Conservation (phyloP, 2,888 invertebrate genomes). For the Azorinus chamasolen region DNA sequence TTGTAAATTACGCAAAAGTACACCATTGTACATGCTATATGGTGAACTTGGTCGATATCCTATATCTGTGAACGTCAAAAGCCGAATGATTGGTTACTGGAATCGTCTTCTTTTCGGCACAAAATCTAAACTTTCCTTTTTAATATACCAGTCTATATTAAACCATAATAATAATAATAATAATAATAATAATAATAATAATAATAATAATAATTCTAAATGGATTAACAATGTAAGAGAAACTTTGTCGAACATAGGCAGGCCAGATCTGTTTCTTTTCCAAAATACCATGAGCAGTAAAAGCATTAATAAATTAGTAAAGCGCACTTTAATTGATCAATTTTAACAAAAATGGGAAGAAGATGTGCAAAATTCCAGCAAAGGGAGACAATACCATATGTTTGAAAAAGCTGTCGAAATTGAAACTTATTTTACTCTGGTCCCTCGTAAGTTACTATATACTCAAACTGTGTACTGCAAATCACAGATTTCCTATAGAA, state of each 20-base stretch:
- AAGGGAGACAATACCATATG: neutral
- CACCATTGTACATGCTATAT: too few species aligned
- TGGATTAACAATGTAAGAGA: too few species aligned
- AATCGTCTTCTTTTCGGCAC: neutral
- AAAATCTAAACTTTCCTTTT: conserved; percentile 2
- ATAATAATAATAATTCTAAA: too few species aligned
- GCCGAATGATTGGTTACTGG: neutral
- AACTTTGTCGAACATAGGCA: neutral
- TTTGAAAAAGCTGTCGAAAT: neutral
- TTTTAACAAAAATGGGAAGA: conserved; percentile 3
- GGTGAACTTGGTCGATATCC: too few species aligned
- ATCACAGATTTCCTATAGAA: conserved; percentile 7
- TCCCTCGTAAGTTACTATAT: neutral
- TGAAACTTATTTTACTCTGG: neutral
- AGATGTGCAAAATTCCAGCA: neutral
- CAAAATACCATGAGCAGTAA: neutral
- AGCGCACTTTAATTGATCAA: neutral
- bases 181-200: neutral
- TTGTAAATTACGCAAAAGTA: neutral
- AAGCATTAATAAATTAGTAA: neutral
- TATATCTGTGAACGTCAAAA: neutral
- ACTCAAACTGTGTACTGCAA: neutral
- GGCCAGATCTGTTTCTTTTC: neutral
- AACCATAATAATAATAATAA: neutral
- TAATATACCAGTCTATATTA: too few species aligned